phyloP scores from a whole-genome alignment of 2,797 vertebrate genomes.

The Gallinago nigripennis region DNA sequence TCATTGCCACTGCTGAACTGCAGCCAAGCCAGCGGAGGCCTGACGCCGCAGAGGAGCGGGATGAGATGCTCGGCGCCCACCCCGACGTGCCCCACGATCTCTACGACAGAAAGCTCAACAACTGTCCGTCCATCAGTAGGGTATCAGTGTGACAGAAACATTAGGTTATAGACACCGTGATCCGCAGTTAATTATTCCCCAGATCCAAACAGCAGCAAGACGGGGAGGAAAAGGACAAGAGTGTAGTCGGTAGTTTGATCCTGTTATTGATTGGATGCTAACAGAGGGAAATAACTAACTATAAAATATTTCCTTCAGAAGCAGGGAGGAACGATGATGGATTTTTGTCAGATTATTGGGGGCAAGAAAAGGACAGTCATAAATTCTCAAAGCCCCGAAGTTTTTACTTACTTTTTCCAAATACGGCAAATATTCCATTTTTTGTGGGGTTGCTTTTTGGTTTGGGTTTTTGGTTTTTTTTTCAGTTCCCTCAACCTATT shows the following conservation, averaged over 20 bases:
- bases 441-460: background rate
- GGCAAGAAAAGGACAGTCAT: background rate
- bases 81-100: fast-evolving
- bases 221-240: background rate
- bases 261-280: background rate
- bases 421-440: background rate
- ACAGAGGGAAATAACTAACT: background rate
- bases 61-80: background rate
- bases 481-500: background rate
- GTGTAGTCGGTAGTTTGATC: background rate
- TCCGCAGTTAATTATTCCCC: background rate
- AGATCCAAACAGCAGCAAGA: background rate
- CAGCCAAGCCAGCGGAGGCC: background rate
- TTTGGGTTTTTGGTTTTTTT: background rate
- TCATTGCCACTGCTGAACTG: fast-evolving
- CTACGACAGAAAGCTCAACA: background rate
- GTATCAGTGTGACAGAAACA: background rate
- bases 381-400: background rate
- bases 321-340: background rate
- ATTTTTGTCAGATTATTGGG: background rate
- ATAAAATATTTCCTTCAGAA: background rate
- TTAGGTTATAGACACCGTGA: background rate
- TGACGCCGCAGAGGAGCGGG: fast-evolving
- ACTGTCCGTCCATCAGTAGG: background rate
- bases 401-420: background rate